Conservation (phyloP, 2,797 vertebrate species). For the Caiman crocodilus region DNA sequence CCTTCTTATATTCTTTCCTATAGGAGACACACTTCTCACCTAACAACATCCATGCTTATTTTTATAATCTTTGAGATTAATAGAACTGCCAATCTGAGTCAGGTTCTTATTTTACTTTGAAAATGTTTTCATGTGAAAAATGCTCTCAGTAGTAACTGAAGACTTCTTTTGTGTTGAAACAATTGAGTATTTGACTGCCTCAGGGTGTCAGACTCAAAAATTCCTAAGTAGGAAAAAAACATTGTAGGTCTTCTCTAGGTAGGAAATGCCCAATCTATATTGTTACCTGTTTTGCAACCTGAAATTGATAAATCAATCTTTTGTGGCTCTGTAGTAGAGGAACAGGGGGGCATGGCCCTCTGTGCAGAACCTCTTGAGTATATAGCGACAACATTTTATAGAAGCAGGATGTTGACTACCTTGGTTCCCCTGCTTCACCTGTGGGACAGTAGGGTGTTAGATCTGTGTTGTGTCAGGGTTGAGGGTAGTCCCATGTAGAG, state of each 20-base stretch:
- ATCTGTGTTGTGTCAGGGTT: too few species aligned
- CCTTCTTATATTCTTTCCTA: neutral
- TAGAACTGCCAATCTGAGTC: neutral
- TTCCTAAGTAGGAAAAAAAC: too few species aligned
- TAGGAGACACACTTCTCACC: neutral
- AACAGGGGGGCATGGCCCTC: too few species aligned
- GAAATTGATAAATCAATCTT: neutral
- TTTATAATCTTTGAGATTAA: neutral
- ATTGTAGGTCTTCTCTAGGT: neutral
- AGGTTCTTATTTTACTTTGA: neutral
- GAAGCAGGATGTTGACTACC: too few species aligned
- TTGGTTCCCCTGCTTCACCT: too few species aligned
- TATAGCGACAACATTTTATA: too few species aligned
- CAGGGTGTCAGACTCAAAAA: neutral
- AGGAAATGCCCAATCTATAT: neutral
- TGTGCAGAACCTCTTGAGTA: too few species aligned
- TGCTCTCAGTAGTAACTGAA: neutral
- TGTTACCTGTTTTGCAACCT: neutral
- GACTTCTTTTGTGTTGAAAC: too few species aligned
- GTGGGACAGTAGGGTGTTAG: too few species aligned
- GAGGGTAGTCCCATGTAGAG: too few species aligned
- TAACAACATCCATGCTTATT: neutral
- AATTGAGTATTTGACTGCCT: neutral
- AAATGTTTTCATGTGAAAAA: neutral
- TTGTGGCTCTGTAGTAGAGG: neutral